A percentile compares a stretch with the other conserved stretches of the same genome.
These are phyloP conservation scores for Leptosomus discolor DNA, from an alignment of 2,113 vertebrate genomes.

Conservation along the genomic window DNA sequence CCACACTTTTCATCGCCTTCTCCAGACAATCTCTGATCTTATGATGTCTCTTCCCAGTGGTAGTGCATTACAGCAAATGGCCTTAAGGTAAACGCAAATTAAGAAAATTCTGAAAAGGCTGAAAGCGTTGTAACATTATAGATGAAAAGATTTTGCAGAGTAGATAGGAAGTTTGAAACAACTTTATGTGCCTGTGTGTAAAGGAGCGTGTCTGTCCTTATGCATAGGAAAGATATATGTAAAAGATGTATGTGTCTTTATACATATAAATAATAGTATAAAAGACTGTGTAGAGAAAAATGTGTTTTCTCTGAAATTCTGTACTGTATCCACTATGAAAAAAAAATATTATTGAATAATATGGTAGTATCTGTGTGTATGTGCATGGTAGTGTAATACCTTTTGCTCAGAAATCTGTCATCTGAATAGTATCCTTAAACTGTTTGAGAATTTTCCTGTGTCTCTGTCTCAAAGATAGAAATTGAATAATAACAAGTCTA, in stretches of 20 bases:
- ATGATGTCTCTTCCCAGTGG: constrained; percentile 99
- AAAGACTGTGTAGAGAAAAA: not conserved
- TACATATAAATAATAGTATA: not conserved
- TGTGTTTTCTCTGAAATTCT: not conserved
- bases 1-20: constrained; percentile 95
- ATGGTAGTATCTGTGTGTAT: not conserved
- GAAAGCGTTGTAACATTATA: not conserved
- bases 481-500: not conserved
- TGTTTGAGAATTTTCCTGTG: not conserved
- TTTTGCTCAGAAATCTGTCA: not conserved
- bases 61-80: constrained; percentile 97
- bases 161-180: not conserved
- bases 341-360: not conserved
- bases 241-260: not conserved
- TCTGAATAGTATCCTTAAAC: not conserved
- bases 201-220: not conserved
- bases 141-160: not conserved
- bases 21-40: constrained; percentile 98
- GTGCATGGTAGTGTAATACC: not conserved
- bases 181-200: not conserved
- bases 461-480: not conserved
- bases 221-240: not conserved
- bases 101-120: not conserved
- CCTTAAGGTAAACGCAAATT: constrained; percentile 81
- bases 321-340: not conserved